Percentiles rank a stretch among this genome's conserved stretches.
Conservation (phyloP, 2,797 vertebrate genomes). For the Eptatretus atami region DNA sequence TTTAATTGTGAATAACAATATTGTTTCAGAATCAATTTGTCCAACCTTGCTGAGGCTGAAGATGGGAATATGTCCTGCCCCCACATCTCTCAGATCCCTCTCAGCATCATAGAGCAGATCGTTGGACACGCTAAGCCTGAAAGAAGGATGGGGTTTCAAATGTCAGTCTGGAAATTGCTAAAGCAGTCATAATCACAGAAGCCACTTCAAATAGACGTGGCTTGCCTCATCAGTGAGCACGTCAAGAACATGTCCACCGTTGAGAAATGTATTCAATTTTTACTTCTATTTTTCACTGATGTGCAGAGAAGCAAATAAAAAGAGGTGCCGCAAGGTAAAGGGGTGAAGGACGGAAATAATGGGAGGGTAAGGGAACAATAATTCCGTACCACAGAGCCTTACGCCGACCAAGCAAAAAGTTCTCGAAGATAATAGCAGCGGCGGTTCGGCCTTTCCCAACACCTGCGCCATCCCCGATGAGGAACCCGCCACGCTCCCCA, state of each 20-base stretch:
- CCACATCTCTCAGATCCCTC: slow-evolving; percentile 1
- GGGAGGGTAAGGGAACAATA: too few species aligned
- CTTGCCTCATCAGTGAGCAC: neutral
- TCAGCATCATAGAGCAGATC: neutral
- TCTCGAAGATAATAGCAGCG: slow-evolving; percentile 1
- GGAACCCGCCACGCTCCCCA: slow-evolving; percentile 2
- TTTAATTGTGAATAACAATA: too few species aligned
- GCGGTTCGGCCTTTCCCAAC: slow-evolving; percentile 3
- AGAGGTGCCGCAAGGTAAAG: neutral
- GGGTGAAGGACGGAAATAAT: too few species aligned
- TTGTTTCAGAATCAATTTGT: too few species aligned
- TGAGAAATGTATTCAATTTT: neutral
- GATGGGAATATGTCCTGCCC: neutral
- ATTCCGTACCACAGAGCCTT: neutral
- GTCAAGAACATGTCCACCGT: neutral
- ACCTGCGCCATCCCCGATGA: neutral
- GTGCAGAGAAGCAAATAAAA: neutral
- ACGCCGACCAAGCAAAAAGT: neutral
- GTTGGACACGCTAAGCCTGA: slow-evolving; percentile 1
- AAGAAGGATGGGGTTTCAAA: slow-evolving; percentile 13
- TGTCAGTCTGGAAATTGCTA: slow-evolving; percentile 8
- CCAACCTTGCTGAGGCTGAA: slow-evolving; percentile 4
- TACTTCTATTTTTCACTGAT: neutral
- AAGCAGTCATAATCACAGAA: neutral
- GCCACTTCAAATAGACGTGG: too few species aligned